These are phyloP conservation scores for Coilia nasus DNA, from an alignment of 2,797 vertebrate genomes.

Conservation along the genomic window DNA sequence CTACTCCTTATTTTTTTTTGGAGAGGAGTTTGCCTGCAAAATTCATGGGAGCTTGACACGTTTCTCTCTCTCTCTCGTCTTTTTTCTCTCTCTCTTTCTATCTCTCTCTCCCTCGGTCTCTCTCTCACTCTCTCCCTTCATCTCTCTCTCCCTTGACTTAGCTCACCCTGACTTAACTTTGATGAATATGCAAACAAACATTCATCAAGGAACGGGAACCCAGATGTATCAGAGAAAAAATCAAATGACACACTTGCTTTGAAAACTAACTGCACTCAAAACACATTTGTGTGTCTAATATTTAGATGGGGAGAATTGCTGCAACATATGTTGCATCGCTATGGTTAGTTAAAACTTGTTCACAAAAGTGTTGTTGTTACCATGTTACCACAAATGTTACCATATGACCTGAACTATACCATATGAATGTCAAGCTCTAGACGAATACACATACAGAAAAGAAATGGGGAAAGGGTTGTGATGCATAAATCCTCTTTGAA, in stretches of 20 bases:
- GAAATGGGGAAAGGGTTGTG: not conserved
- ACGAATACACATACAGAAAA: not conserved
- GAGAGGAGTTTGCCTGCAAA: conserved; percentile 33
- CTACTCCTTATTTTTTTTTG: conserved; percentile 36
- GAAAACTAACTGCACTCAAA: not conserved
- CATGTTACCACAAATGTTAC: no score
- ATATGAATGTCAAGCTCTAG: no score
- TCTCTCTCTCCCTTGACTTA: not conserved
- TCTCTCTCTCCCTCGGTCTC: conserved; percentile 14
- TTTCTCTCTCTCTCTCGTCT: conserved; percentile 15
- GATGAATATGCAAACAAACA: conserved; percentile 11
- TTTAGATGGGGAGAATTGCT: not conserved
- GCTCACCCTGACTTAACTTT: conserved; percentile 1
- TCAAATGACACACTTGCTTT: not conserved
- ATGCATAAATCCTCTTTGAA: conserved; percentile 27
- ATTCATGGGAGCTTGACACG: conserved; percentile 31
- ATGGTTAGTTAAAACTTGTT: not conserved
- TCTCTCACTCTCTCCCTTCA: not conserved
- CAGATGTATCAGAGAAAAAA: not conserved
- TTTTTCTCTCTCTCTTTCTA: not conserved
- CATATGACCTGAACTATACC: not conserved
- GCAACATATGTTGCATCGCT: not conserved
- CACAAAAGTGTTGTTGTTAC: not conserved
- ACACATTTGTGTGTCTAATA: not conserved
- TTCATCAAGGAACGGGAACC: not conserved